Conservation (phyloP, 2,888 invertebrate species). For the Meteorus cinctellus region DNA sequence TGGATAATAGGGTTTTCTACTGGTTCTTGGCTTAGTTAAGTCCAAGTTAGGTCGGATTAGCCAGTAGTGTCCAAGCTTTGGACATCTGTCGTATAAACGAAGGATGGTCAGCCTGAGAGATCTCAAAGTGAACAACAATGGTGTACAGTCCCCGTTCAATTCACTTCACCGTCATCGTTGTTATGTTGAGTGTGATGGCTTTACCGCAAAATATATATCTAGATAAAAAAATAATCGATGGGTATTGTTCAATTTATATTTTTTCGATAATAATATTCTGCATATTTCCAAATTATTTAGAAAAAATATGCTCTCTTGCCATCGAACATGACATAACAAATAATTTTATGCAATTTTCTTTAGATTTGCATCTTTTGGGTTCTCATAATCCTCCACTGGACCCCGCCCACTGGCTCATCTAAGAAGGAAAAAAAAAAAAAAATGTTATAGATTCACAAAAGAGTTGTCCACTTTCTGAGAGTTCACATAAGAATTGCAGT, state of each 20-base stretch:
- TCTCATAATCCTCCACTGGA: conserved; percentile 4
- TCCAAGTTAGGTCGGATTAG: conserved; percentile 71
- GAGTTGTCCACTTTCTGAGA: conserved; percentile 44
- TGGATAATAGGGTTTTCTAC: conserved; percentile 67
- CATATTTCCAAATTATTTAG: background rate
- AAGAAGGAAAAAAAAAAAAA: conserved; percentile 44
- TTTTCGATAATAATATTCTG: no score
- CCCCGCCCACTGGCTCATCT: conserved; percentile 33
- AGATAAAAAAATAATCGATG: conserved; percentile 24
- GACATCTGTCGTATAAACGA: conserved; percentile 71
- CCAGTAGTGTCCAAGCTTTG: conserved; percentile 60
- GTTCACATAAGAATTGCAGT: conserved; percentile 45
- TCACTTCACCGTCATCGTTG: conserved; percentile 42
- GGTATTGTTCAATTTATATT: background rate
- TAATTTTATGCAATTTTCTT: conserved; percentile 24
- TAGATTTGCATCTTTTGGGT: conserved; percentile 20
- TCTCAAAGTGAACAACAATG: conserved; percentile 71
- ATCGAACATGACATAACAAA: background rate
- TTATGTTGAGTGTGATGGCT: conserved; percentile 26
- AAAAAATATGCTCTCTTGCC: background rate
- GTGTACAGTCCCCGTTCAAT: conserved; percentile 50
- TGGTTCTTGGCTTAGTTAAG: conserved; percentile 68
- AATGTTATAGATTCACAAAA: conserved; percentile 43
- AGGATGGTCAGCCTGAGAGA: conserved; percentile 67
- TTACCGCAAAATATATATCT: conserved; percentile 16